These are phyloP conservation scores for Acrocephalus kingi DNA, from an alignment of 2,113 vertebrate species.

Conservation along the genomic window DNA sequence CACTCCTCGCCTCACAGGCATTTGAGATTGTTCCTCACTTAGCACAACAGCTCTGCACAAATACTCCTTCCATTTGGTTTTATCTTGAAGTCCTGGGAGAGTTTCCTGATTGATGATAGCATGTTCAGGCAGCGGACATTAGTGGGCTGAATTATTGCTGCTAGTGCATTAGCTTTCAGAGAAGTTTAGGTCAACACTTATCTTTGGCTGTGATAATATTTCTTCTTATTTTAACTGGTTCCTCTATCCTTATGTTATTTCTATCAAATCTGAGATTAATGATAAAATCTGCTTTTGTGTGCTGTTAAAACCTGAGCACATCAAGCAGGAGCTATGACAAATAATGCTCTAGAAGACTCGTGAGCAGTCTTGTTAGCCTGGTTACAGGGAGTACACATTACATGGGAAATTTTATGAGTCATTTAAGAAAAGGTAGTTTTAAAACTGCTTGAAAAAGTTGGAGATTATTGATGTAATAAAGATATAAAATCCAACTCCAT, in stretches of 20 bases:
- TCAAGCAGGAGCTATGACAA: background rate
- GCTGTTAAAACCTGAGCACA: background rate
- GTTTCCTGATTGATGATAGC: background rate
- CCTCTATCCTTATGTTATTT: background rate
- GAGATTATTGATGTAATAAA: background rate
- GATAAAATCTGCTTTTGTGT: background rate
- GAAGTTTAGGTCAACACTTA: background rate
- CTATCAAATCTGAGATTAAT: slow-evolving; percentile 5
- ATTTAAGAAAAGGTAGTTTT: background rate
- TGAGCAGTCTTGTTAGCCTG: background rate
- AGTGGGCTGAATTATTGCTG: background rate
- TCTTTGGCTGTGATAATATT: background rate
- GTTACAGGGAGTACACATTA: background rate
- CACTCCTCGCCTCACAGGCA: background rate
- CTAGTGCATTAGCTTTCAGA: background rate
- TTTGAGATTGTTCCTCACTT: background rate
- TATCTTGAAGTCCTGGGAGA: background rate
- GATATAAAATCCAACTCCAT: background rate
- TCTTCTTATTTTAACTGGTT: background rate
- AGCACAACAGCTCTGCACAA: background rate
- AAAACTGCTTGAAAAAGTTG: background rate
- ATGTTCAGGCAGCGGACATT: background rate
- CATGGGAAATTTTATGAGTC: background rate
- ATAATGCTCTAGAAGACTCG: background rate
- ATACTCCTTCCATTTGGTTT: background rate